phyloP scores from a whole-genome alignment of 2,888 invertebrate species.

The Scaptodrosophila latifasciaeformis region DNA sequence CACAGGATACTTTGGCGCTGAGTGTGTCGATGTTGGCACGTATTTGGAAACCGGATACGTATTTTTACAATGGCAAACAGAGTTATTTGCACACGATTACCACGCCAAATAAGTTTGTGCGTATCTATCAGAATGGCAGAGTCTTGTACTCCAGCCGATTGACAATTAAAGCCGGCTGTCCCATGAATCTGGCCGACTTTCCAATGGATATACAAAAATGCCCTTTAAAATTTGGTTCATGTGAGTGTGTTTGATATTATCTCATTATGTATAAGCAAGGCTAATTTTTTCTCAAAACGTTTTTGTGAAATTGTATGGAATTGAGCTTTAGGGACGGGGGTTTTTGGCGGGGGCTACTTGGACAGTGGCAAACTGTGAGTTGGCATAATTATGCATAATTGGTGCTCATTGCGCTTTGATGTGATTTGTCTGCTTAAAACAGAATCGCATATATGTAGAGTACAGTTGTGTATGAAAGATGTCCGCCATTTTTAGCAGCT shows the following conservation, averaged over 20 bases:
- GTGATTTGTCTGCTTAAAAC: conserved; percentile 21
- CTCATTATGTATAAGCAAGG: neutral
- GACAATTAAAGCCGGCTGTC: conserved; percentile 89
- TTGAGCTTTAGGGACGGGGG: too few relatives aligned
- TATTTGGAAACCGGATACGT: conserved; percentile 92
- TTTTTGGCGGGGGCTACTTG: too few relatives aligned
- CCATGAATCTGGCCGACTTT: conserved; percentile 89
- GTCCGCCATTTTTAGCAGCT: conserved; percentile 8
- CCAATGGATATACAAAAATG: conserved; percentile 90
- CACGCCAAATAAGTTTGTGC: conserved; percentile 88
- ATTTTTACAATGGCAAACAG: conserved; percentile 88
- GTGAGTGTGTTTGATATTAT: conserved; percentile 78
- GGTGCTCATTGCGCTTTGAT: conserved; percentile 47
- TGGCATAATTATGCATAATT: conserved; percentile 62
- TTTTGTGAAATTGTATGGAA: neutral
- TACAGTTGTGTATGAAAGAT: conserved; percentile 2
- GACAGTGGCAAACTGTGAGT: too few relatives aligned
- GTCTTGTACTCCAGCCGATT: conserved; percentile 87
- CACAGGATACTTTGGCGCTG: conserved; percentile 82
- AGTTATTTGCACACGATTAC: conserved; percentile 90
- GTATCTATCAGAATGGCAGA: conserved; percentile 84
- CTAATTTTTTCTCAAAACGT: too few relatives aligned
- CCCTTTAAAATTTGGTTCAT: conserved; percentile 86
- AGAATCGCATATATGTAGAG: neutral
- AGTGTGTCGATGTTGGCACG: conserved; percentile 86